Evolutionary conservation across 2,888 invertebrate genomes (phyloP).

Genomic region (Dasysyrphus tricinctus): DNA sequence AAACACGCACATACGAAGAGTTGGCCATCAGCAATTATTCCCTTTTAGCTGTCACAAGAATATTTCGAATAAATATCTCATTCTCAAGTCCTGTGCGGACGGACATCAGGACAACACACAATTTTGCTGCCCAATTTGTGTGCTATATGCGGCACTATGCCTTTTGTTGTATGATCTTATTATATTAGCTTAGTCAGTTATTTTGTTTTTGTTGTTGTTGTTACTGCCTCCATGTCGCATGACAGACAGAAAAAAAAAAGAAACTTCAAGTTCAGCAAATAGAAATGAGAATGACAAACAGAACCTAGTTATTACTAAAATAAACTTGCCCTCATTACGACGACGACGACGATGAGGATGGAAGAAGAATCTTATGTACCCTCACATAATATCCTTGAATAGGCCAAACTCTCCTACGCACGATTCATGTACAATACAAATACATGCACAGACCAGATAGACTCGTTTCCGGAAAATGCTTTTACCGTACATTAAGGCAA

Average conservation of each 20-base stretch:
- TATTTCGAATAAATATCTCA: conserved; percentile 44
- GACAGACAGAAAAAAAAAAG: conserved; percentile 49
- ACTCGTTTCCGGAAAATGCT: conserved; percentile 20
- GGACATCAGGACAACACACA: not conserved
- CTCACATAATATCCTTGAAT: conserved; percentile 40
- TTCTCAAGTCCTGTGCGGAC: conserved; percentile 14
- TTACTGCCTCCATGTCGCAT: not conserved
- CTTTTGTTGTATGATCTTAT: conserved; percentile 54
- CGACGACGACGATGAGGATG: not conserved
- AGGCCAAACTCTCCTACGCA: conserved; percentile 40
- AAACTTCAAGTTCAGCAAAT: conserved; percentile 66
- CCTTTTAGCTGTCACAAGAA: conserved; percentile 15
- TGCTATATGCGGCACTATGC: conserved; percentile 27
- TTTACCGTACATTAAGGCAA: conserved; percentile 11
- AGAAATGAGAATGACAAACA: conserved; percentile 65
- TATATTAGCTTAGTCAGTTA: conserved; percentile 55
- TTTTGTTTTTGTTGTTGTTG: conserved; percentile 21
- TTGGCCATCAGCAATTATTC: not conserved
- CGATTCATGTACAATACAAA: not conserved
- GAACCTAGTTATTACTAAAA: conserved; percentile 61
- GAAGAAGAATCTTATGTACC: not conserved
- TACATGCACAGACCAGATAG: not conserved
- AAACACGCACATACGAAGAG: not conserved
- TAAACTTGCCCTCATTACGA: conserved; percentile 60
- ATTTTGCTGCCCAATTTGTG: conserved; percentile 49